Percentiles rank a stretch among this genome's conserved stretches.
Conservation (phyloP, 2,113 vertebrate species). For the Taxidea taxus region DNA sequence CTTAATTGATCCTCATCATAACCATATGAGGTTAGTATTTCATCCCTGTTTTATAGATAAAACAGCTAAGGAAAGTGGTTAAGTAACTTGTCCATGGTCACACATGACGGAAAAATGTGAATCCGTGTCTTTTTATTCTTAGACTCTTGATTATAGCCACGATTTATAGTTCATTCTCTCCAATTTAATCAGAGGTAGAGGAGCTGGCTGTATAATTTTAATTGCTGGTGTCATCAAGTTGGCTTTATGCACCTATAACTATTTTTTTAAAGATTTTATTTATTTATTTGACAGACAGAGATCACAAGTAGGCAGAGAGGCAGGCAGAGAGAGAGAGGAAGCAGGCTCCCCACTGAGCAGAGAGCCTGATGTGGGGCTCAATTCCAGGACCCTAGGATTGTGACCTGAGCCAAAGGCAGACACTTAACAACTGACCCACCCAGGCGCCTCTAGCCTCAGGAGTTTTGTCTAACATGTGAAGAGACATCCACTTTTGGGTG, state of each 20-base stretch:
- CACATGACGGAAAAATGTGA: background rate
- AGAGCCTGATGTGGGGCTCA: too few species aligned
- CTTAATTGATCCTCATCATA: background rate
- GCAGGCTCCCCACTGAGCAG: too few species aligned
- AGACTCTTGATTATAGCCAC: background rate
- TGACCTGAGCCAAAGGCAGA: too few species aligned
- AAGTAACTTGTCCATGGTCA: background rate
- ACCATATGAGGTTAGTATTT: background rate
- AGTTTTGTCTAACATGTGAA: background rate
- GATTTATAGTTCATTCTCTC: background rate
- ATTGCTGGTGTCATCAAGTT: background rate
- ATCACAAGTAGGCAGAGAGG: too few species aligned
- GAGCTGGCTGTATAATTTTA: background rate
- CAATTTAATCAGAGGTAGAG: background rate
- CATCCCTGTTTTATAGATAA: background rate
- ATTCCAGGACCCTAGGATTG: too few species aligned
- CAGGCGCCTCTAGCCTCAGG: background rate
- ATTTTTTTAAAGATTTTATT: too few species aligned
- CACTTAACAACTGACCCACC: too few species aligned
- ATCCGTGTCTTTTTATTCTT: background rate
- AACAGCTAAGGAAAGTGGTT: background rate
- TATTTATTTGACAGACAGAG: too few species aligned
- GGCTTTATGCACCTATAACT: background rate
- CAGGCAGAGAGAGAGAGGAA: too few species aligned
- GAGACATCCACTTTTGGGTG: background rate